Evolutionary conservation across 1,140 invertebrate species (phyloP), one percentile per base, ranked within the genome.

Genomic region (Ephestia elutella): DNA sequence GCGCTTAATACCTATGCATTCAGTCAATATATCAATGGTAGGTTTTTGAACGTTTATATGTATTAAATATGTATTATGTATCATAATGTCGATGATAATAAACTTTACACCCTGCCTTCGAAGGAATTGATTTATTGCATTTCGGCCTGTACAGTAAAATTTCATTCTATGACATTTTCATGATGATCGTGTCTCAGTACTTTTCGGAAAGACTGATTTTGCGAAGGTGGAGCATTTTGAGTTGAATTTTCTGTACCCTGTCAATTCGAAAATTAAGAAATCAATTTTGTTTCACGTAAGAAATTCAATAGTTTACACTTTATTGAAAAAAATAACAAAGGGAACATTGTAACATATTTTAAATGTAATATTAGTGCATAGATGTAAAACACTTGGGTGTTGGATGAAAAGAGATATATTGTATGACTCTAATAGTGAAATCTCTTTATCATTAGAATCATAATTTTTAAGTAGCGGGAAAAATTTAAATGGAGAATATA

Each of bases 311-410:
- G 73, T 78, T 75, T 68, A 80, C 71, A 25, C 21, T 25, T 75
- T 70, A 78, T 58, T 55, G 38, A 75, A 74, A 81, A 74, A 81
- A 81, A 79, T 73, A 87, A 87, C 82, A 85, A 80, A 68, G 85
- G 85, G 85, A 87, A 79, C 85, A 87, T 78, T 86, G 79, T 83
- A 86, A 87, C 85, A 86, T 87, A 87, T 87, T 83, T 82, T 83
- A 82, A 84, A 85, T 70, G 68, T 82, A 84, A 85, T 78, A 70
- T 84, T 87, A 87, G 79, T 65, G 71, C 73, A 78, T 86, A 86
- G 82, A 75, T 79, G 66, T 82, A 50, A 25, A 81, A 73, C 67
- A 75, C 65, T 57, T 60, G 66, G 63, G 72, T 78, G 74, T 77
- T 71, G 65, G 59, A 71, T 72, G 63, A 64, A 82, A 74, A 78